phyloP scores from a whole-genome alignment of 2,888 invertebrate species.

The Philaethria dido region DNA sequence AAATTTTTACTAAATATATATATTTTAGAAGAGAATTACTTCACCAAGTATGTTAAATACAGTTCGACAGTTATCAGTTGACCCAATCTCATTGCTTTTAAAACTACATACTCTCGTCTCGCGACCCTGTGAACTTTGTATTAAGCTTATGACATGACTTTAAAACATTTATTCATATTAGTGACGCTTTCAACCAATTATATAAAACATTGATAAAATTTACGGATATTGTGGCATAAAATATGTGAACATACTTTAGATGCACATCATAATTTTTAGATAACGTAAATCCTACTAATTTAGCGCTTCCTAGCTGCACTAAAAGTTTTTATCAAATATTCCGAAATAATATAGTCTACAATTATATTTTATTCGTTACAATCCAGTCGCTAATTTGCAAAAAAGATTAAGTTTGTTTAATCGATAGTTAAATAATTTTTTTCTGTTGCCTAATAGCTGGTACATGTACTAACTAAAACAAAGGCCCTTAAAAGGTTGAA shows the following conservation, averaged over 20 bases:
- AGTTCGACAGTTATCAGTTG: constrained; percentile 60
- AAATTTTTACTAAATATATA: background rate
- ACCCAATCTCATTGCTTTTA: constrained; percentile 67
- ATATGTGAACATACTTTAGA: background rate
- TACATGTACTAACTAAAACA: constrained; percentile 43
- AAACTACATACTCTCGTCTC: constrained; percentile 47
- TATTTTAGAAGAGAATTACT: constrained; percentile 19
- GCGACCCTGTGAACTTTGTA: constrained; percentile 53
- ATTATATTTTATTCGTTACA: background rate
- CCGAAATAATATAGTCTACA: background rate
- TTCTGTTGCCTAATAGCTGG: constrained; percentile 11
- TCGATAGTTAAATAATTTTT: background rate
- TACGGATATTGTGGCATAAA: background rate
- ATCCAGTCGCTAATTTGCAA: background rate
- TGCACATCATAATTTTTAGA: background rate
- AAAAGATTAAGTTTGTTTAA: too few relatives aligned
- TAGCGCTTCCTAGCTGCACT: background rate
- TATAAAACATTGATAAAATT: background rate
- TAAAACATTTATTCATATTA: constrained; percentile 27
- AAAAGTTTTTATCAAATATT: background rate
- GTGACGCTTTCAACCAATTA: constrained; percentile 26
- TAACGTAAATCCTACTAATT: background rate
- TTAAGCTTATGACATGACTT: constrained; percentile 34
- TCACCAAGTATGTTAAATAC: constrained; percentile 32
- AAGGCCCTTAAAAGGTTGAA: constrained; percentile 61